phyloP scores from a whole-genome alignment of 2,113 vertebrate genomes.

The Eudorcas thomsonii region DNA sequence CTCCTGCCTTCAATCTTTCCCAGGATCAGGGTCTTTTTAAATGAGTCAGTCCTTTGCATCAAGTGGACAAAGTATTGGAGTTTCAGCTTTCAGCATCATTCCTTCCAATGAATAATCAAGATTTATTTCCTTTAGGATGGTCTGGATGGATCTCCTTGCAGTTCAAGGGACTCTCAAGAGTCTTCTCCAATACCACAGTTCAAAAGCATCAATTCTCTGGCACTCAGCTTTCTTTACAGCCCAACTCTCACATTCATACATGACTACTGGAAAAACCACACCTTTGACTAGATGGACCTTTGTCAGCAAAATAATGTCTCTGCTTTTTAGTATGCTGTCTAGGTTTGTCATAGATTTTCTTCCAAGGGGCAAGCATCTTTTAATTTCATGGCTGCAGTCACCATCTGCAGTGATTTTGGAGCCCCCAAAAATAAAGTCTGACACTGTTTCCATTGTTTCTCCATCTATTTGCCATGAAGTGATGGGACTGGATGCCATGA shows the following conservation, averaged over 20 bases:
- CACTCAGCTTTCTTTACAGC: background rate
- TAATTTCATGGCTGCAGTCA: background rate
- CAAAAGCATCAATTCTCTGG: background rate
- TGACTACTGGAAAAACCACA: background rate
- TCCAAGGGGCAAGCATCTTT: background rate
- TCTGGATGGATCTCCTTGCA: background rate
- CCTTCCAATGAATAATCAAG: background rate
- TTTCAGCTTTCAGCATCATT: background rate
- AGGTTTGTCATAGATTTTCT: background rate
- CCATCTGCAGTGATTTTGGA: background rate
- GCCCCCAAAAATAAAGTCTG: background rate
- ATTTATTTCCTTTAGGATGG: background rate
- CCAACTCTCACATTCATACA: background rate
- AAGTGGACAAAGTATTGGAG: background rate
- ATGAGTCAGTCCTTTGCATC: background rate
- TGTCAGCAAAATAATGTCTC: background rate
- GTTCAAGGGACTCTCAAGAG: background rate
- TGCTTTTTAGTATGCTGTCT: background rate
- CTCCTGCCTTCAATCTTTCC: background rate
- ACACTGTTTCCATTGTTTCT: background rate
- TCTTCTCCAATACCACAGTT: background rate
- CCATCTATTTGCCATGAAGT: background rate
- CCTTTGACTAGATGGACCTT: background rate
- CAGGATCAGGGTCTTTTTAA: background rate
- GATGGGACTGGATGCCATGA: background rate